Base-by-base conservation (phyloP, 1,140 invertebrate genomes). In the Drosophila arawakana region DNA sequence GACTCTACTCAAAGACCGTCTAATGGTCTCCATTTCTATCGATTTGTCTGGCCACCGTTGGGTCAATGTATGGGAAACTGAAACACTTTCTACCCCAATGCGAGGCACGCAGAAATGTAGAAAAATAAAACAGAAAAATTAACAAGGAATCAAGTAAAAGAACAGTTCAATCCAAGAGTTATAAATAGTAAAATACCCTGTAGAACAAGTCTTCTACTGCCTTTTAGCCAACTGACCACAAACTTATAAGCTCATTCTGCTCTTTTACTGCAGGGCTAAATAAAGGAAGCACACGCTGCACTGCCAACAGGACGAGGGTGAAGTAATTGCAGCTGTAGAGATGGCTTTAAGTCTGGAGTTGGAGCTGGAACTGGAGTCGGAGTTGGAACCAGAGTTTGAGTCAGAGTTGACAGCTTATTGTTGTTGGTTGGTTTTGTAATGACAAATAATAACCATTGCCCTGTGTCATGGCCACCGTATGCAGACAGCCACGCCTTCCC, bases 371-470 rank as follows among this genome's bases (percentile, higher is more conserved):
- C 7, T 2, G 13, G 4, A 52, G 30, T n/a, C 18, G 41, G 10
- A 43, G 25, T 1, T 9, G 35, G 46, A 49, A 35, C 7, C 50
- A 13, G 15, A 62, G 34, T 50, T 18, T 46, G 46, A 49, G 44
- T 10, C 50, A 10, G 15, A 62, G 34, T 50, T 18, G 60, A 9
- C 11, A 25, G 61, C 21, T 34, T 25, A 39, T 30, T 57, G 34
- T 55, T 66, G 70, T 68, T 66, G 74, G 69, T 63, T 83, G 81
- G 73, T 77, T 80, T 71, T 78, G 70, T 89, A 88, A 88, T 88
- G 84, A 84, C 84, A 84, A 88, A 88, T 88, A 88, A 89, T 88
- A 89, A 89, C 84, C 78, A 59, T 70, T 69, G 73, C 62, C 52
- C 37, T 54, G 55, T 46, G 13, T 30, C 46, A 47, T 7, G 34